Percentiles rank a stretch among this genome's conserved stretches.
Conservation (phyloP, 1,140 invertebrate genomes). For the Drosophila triauraria region DNA sequence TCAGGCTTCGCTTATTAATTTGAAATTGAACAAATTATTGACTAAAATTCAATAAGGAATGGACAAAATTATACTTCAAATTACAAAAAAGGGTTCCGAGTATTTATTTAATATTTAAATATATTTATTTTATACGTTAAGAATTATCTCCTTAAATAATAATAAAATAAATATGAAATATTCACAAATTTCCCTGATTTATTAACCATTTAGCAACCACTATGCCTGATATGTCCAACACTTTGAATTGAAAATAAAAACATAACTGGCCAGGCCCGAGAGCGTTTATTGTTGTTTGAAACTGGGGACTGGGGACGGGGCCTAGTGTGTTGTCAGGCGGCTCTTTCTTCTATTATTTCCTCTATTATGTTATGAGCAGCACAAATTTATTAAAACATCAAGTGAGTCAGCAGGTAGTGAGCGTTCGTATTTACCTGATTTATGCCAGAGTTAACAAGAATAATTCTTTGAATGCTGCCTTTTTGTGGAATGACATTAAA, state of each 20-base stretch:
- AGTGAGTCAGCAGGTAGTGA: conserved; percentile 19
- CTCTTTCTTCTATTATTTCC: conserved; percentile 54
- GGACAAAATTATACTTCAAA: too few species aligned
- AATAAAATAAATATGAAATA: not conserved
- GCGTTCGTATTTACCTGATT: conserved; percentile 35
- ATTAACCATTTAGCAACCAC: conserved; percentile 4
- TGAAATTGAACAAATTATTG: too few species aligned
- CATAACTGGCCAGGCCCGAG: conserved; percentile 48
- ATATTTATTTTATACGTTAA: too few species aligned
- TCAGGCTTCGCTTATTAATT: not conserved
- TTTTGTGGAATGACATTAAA: conserved; percentile 40
- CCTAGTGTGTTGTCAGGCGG: conserved; percentile 23
- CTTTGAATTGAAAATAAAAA: conserved; percentile 65
- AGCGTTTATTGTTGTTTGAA: conserved; percentile 44
- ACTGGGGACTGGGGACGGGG: conserved; percentile 1
- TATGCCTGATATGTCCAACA: conserved; percentile 41
- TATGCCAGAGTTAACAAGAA: conserved; percentile 52
- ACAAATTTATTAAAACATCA: conserved; percentile 56
- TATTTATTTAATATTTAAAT: too few species aligned
- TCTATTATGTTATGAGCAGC: conserved; percentile 53
- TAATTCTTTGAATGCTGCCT: conserved; percentile 50
- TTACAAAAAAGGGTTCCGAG: too few species aligned
- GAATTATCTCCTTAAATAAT: too few species aligned
- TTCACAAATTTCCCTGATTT: not conserved
- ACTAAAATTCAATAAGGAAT: too few species aligned